These are phyloP conservation scores for Donacobius atricapilla DNA, from an alignment of 2,113 vertebrate species.

Conservation along the genomic window DNA sequence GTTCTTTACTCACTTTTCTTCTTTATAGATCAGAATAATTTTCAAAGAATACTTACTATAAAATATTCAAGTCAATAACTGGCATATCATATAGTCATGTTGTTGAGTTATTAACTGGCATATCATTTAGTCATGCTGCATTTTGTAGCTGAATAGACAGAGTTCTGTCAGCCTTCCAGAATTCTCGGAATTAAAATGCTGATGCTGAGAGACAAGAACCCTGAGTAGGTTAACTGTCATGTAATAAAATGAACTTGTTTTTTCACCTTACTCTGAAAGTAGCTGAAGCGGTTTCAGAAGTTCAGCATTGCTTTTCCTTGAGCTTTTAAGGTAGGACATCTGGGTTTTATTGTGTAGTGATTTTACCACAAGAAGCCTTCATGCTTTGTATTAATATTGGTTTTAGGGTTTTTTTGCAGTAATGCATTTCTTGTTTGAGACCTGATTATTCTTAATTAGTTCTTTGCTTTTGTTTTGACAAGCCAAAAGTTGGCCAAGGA, in stretches of 20 bases:
- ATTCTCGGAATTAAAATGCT: neutral
- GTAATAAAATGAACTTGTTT: neutral
- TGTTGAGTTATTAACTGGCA: neutral
- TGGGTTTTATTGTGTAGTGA: neutral
- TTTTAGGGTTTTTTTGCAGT: neutral
- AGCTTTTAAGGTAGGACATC: neutral
- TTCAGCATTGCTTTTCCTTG: neutral
- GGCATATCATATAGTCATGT: neutral
- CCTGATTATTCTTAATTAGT: neutral
- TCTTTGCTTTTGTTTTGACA: slow-evolving; percentile 27
- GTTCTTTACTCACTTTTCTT: neutral
- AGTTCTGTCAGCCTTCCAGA: neutral
- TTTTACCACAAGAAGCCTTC: slow-evolving; percentile 5
- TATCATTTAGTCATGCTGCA: neutral
- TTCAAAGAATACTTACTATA: neutral
- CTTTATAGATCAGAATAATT: neutral
- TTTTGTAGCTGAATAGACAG: neutral
- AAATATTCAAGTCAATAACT: neutral
- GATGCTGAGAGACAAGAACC: neutral
- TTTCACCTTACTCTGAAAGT: neutral
- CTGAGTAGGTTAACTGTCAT: neutral
- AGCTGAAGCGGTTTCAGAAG: neutral
- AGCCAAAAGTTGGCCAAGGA: neutral
- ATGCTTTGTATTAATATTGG: neutral
- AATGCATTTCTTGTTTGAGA: neutral